These are phyloP conservation scores for Platichthys flesus DNA, from an alignment of 2,113 vertebrate genomes.

Conservation along the genomic window DNA sequence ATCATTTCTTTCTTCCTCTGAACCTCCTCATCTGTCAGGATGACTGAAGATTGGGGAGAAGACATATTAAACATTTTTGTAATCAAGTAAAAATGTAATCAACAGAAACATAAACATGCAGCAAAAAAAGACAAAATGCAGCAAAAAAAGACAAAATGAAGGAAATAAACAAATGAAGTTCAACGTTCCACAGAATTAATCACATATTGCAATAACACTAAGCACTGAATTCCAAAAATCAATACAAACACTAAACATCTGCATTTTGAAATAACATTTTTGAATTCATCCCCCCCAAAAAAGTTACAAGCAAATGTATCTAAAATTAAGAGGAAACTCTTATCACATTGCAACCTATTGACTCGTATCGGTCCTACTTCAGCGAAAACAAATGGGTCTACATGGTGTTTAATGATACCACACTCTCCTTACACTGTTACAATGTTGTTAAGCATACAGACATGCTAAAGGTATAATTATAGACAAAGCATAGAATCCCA, in stretches of 20 bases:
- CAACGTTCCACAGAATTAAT: too few species aligned
- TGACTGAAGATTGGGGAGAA: constrained; percentile 81
- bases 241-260: too few species aligned
- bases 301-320: too few species aligned
- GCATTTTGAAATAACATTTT: too few species aligned
- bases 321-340: too few species aligned
- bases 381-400: too few species aligned
- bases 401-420: too few species aligned
- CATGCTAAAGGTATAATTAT: neutral
- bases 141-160: neutral
- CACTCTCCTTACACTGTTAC: neutral
- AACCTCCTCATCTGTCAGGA: constrained; percentile 96
- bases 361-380: too few species aligned
- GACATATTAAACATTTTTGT: neutral
- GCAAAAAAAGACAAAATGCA: neutral
- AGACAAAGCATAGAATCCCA: neutral
- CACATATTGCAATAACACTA: too few species aligned
- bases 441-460: neutral
- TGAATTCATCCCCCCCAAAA: too few species aligned
- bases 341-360: too few species aligned
- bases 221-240: too few species aligned
- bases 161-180: neutral
- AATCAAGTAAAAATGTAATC: neutral
- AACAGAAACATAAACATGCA: neutral
- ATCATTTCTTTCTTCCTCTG: constrained; percentile 97